Base-by-base conservation (phyloP, 2,797 vertebrate genomes). In the Hafferia zeledoni region DNA sequence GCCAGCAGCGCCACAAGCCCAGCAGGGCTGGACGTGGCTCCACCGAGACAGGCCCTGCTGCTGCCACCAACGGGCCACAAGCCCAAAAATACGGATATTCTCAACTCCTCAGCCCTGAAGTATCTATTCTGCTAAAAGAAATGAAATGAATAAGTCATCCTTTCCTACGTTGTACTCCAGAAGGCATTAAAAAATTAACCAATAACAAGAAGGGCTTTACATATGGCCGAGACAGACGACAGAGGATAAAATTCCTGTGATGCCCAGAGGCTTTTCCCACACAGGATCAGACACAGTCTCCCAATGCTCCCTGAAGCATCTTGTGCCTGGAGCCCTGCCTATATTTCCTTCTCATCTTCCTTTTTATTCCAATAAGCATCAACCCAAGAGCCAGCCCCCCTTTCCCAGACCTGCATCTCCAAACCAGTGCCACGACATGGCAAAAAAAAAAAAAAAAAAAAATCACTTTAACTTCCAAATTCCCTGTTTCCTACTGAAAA, bases 261-360 rank as follows among this genome's bases (percentile, higher is more conserved):
- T 76, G 92, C 92, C 87, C 86, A 41, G 67, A 33, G 92, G 89
- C 71, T 94, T 92, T 94, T 95, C 95, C 74, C 92, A 92, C 72
- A 60, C 77, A 47, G 35, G 10, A 93, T 43, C 94, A 87, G 81
- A 75, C 41, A 55, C 79, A 43, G 84, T 19, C 68, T 87, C 70
- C 5, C 56, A 50, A 24, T 1, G 4, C 28, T 78, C 41, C 79
- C 64, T 4, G 18, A 33, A 83, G 63, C 50, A 82, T 25, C 90
- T 75, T 55, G 6, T 9, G 69, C 90, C 76, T 10, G 17, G n/a
- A 94, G 91, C 93, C 96, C 94, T n/a, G n/a, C n/a, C n/a, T n/a
- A 17, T 25, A 50, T 94, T 94, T 91, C 75, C 82, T 63, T 68
- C 83, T 69, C 55, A 4, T 55, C 77, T 69, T 92, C 68, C 44